These are phyloP conservation scores for Polymixis lichenea DNA, from an alignment of 2,888 invertebrate genomes.

Conservation along the genomic window DNA sequence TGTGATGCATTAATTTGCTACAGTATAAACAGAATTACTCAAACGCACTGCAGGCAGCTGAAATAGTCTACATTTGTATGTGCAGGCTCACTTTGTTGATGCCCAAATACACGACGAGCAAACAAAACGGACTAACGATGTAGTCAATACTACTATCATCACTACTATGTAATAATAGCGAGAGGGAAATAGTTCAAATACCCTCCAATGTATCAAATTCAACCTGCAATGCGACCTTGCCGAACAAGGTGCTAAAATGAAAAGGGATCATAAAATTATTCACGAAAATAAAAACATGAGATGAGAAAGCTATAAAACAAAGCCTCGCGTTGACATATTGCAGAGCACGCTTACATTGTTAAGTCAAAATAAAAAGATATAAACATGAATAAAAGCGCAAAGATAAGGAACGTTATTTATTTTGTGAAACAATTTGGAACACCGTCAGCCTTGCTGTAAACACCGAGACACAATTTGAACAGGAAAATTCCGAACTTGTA, in stretches of 20 bases:
- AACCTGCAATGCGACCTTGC: constrained; percentile 16
- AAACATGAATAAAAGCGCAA: constrained; percentile 70
- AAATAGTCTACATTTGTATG: constrained; percentile 22
- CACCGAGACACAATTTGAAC: constrained; percentile 52
- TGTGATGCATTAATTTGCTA: constrained; percentile 41
- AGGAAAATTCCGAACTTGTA: constrained; percentile 52
- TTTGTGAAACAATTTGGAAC: constrained; percentile 74
- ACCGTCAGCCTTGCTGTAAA: constrained; percentile 43
- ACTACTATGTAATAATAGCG: constrained; percentile 4
- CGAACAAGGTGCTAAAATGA: constrained; percentile 60
- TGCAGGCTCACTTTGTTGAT: constrained; percentile 7
- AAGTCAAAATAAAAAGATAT: constrained; percentile 74
- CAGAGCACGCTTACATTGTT: constrained; percentile 69
- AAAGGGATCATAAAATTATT: constrained; percentile 72
- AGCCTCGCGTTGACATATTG: constrained; percentile 73
- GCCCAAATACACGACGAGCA: not conserved
- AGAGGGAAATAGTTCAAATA: constrained; percentile 13
- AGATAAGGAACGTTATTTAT: constrained; percentile 76
- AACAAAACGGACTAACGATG: constrained; percentile 15
- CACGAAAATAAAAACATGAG: constrained; percentile 71
- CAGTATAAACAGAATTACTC: constrained; percentile 37
- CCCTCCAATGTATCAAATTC: constrained; percentile 12
- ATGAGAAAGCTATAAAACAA: constrained; percentile 72
- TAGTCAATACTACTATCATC: not conserved
- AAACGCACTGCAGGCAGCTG: constrained; percentile 17